Evolutionary conservation across 2,888 invertebrate species (phyloP), one percentile per base, ranked within the genome.

Genomic region (Scelioninae gen. 1): DNA sequence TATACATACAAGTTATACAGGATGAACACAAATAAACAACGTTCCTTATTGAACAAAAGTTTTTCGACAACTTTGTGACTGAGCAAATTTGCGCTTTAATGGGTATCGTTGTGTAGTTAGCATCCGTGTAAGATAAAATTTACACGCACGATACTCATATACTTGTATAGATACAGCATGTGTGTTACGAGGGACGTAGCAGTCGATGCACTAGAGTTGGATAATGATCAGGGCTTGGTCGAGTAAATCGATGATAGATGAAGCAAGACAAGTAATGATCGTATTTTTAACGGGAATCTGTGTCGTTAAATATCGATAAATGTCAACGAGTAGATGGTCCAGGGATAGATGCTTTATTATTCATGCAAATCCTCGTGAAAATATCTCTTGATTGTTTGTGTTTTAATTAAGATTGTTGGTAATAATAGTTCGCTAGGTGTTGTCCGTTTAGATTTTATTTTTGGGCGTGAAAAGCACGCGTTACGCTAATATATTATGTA

Each of bases 141-240:
- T 55, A 58, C 63, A 56, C 29, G 23, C 55, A 45, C n/a, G 34
- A 10, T 47, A 38, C 55, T 51, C 15, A 47, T 38, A 29, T 10
- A 58, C 49, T 43, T 11, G 43, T 31, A 23, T 15, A 15, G 5
- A 43, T 31, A n/a, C 31, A 23, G 51, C 68, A 58, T 51, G 63
- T 62, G 34, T 49, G 47, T 55, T 75, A 55, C 62, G 63, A 74
- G 53, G 53, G 56, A 66, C 63, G 56, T 45, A 62, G 60, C 56
- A 78, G 72, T 76, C 72, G 74, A 82, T 60, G 78, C 78, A 74
- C 74, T 65, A 23, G 66, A 23, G 53, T 31, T 23, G 55, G 78
- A 79, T 79, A 83, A 83, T 79, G 75, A 79, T 83, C 82, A 74
- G 65, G 82, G 75, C 75, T 83, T 83, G 82, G 82, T 83, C 65